Percentiles rank a stretch among this genome's conserved stretches.
Conservation (phyloP, 2,113 vertebrate genomes). For the Cololabis saira region DNA sequence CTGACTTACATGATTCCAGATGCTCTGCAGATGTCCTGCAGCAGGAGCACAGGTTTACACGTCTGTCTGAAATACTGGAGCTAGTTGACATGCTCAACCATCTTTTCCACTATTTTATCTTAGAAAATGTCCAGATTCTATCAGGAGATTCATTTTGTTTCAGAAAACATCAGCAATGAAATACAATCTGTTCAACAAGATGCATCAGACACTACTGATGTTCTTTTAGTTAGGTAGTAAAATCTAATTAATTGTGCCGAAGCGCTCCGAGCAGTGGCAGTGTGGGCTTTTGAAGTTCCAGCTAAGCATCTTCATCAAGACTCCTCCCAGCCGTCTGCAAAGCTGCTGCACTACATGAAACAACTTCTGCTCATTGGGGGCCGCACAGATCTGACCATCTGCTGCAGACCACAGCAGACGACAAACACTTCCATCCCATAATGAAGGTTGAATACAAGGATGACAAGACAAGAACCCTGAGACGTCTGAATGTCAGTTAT, state of each 20-base stretch:
- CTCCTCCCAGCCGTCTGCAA: slow-evolving; percentile 89
- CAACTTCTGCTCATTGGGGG: slow-evolving; percentile 85
- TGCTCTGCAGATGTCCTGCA: neutral
- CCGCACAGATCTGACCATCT: slow-evolving; percentile 81
- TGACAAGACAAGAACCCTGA: neutral
- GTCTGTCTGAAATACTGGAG: neutral
- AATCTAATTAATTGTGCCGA: slow-evolving; percentile 85
- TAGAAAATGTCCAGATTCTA: slow-evolving; percentile 4
- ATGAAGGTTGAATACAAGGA: slow-evolving; percentile 6
- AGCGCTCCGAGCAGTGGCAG: slow-evolving; percentile 83
- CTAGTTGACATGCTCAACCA: neutral
- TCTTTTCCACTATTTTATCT: neutral
- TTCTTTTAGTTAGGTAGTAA: neutral
- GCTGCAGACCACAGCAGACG: slow-evolving; percentile 49
- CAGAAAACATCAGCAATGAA: slow-evolving; percentile 24
- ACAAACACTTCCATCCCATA: neutral
- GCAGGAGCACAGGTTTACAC: neutral
- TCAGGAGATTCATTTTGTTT: neutral
- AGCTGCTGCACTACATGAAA: slow-evolving; percentile 89
- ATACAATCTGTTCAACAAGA: slow-evolving; percentile 11
- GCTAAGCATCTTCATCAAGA: slow-evolving; percentile 88
- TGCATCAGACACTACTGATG: slow-evolving; percentile 33
- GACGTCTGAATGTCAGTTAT: no score
- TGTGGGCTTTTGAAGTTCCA: slow-evolving; percentile 88
- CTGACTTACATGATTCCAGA: neutral